phyloP scores from a whole-genome alignment of 2,888 invertebrate genomes.

The Thereva nobilitata region DNA sequence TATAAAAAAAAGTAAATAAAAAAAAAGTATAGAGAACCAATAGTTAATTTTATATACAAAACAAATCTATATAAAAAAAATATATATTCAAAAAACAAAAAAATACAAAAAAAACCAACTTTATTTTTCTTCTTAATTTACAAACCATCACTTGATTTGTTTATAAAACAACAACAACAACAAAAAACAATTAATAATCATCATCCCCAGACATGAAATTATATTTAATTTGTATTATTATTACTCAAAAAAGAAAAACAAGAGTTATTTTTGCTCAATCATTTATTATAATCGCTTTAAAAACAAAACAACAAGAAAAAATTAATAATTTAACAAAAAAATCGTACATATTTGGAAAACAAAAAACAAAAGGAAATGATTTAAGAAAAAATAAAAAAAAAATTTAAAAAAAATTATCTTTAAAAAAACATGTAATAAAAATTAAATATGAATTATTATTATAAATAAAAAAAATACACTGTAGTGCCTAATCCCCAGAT shows the following conservation, averaged over 20 bases:
- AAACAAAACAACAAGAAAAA: not conserved
- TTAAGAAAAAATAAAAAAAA: conserved; percentile 24
- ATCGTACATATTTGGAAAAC: conserved; percentile 23
- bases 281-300: conserved; percentile 3
- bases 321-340: not conserved
- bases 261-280: no score
- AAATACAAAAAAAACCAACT: not conserved
- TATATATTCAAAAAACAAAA: conserved; percentile 28
- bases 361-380: conserved; percentile 22
- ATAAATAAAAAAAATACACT: conserved; percentile 45
- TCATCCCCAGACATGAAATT: no score
- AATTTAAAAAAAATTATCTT: conserved; percentile 28
- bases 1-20: conserved; percentile 35
- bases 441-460: conserved; percentile 30
- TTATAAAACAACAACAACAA: no score
- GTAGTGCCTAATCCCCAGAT: conserved; percentile 49
- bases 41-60: conserved; percentile 41
- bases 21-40: conserved; percentile 49
- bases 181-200: no score
- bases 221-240: no score
- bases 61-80: conserved; percentile 26
- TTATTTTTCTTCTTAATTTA: no score
- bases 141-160: no score
- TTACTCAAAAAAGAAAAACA: no score
- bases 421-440: conserved; percentile 41